Conservation (phyloP, 2,888 invertebrate genomes). For the Dendrolimus houi region DNA sequence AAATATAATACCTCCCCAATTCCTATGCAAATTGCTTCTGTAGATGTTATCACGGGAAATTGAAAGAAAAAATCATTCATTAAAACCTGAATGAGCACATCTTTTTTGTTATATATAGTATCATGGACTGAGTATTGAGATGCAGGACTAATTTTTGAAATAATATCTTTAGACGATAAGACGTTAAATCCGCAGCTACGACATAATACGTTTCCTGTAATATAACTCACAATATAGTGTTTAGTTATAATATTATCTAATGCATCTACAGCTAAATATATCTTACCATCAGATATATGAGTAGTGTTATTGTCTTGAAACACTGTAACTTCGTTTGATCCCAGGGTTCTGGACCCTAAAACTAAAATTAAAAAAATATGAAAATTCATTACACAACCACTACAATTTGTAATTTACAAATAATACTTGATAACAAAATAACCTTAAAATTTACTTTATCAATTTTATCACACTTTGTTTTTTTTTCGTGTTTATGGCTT, state of each 20-base stretch:
- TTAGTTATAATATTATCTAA: no score
- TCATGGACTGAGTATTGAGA: slow-evolving; percentile 36
- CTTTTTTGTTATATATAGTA: slow-evolving; percentile 34
- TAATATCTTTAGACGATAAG: slow-evolving; percentile 27
- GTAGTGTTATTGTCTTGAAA: background rate
- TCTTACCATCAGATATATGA: background rate
- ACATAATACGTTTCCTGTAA: slow-evolving; percentile 45
- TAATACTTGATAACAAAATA: no score
- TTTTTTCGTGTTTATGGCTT: no score
- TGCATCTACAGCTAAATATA: background rate
- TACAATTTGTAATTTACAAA: no score
- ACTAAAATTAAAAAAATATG: background rate
- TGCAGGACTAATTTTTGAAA: slow-evolving; percentile 28
- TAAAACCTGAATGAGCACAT: slow-evolving; percentile 41
- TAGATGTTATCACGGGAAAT: slow-evolving; percentile 37
- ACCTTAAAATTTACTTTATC: no score
- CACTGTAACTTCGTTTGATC: background rate
- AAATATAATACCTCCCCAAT: slow-evolving; percentile 38
- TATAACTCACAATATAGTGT: background rate
- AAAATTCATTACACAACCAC: background rate
- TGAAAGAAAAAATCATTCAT: slow-evolving; percentile 30
- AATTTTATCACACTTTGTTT: no score
- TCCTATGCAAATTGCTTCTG: slow-evolving; percentile 32
- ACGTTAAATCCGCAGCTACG: slow-evolving; percentile 42
- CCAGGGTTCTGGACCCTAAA: background rate